Evolutionary conservation across 2,797 vertebrate species (phyloP).

Genomic region (Smutsia temminckii): DNA sequence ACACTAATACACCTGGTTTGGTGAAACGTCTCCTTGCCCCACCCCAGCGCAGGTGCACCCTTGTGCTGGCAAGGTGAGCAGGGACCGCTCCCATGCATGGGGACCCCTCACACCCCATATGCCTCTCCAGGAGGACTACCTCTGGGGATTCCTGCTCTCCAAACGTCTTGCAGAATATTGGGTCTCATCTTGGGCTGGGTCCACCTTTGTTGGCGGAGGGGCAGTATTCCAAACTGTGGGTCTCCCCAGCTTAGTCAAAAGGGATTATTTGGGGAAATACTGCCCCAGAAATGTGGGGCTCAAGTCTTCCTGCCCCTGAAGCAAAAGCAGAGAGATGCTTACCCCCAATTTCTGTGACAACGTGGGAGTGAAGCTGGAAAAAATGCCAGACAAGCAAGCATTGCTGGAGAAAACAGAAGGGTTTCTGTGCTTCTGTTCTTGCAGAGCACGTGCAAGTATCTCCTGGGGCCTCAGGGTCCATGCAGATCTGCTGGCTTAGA

Average conservation of each 20-base stretch:
- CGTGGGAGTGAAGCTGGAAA: background rate
- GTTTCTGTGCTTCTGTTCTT: background rate
- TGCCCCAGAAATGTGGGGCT: background rate
- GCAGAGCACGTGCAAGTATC: background rate
- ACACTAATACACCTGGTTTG: fast-evolving
- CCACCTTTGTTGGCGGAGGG: background rate
- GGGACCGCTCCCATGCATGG: background rate
- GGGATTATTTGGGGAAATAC: background rate
- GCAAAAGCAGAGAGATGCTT: conserved; percentile 35
- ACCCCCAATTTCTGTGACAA: background rate
- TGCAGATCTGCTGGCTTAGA: background rate
- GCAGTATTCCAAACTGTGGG: too few species aligned
- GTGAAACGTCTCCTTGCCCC: background rate
- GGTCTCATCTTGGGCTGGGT: background rate
- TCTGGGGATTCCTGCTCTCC: background rate
- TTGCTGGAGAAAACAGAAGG: background rate
- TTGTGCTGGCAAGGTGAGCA: background rate
- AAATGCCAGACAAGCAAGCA: background rate
- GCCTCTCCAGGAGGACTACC: background rate
- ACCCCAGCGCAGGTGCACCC: too few species aligned
- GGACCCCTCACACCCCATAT: background rate
- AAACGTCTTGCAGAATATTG: fast-evolving
- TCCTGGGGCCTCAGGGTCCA: too few species aligned
- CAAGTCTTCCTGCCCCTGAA: background rate
- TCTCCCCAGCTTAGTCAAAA: background rate